These are phyloP conservation scores for Drosophila eugracilis DNA, from an alignment of 1,140 invertebrate genomes.

Conservation along the genomic window DNA sequence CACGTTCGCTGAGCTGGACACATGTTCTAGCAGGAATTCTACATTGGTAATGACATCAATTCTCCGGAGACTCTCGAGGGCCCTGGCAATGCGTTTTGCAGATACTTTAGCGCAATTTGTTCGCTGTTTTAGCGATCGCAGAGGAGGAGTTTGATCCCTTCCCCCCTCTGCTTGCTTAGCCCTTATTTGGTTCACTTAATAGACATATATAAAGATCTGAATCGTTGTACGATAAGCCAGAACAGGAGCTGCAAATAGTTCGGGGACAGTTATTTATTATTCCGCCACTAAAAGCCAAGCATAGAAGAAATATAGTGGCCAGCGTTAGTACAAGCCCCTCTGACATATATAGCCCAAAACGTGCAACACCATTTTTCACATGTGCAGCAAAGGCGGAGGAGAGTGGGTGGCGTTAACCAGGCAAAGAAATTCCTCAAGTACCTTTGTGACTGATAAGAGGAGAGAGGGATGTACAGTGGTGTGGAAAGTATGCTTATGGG, in stretches of 20 bases:
- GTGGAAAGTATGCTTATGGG: constrained; percentile 24
- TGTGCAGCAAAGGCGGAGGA: neutral
- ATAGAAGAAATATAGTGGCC: constrained; percentile 36
- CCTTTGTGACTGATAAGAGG: constrained; percentile 46
- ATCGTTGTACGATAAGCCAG: constrained; percentile 9
- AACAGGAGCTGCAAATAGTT: constrained; percentile 19
- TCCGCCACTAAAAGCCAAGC: constrained; percentile 1
- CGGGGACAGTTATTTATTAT: constrained; percentile 8
- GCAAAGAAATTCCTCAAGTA: constrained; percentile 69
- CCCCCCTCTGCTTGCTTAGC: neutral
- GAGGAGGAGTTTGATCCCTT: neutral
- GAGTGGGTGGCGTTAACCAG: constrained; percentile 52
- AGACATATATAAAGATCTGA: neutral
- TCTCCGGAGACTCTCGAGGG: constrained; percentile 40
- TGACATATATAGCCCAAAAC: constrained; percentile 17
- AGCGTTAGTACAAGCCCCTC: constrained; percentile 36
- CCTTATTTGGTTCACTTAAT: neutral
- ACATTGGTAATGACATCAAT: constrained; percentile 77
- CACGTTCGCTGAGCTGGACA: constrained; percentile 69
- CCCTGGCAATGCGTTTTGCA: constrained; percentile 52
- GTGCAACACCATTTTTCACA: constrained; percentile 62
- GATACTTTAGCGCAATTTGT: constrained; percentile 64
- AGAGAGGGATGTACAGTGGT: constrained; percentile 23
- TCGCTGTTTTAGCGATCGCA: constrained; percentile 17
- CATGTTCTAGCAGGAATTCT: constrained; percentile 81